Conservation (phyloP, 2,113 vertebrate species). For the Acanthochromis polyacanthus region DNA sequence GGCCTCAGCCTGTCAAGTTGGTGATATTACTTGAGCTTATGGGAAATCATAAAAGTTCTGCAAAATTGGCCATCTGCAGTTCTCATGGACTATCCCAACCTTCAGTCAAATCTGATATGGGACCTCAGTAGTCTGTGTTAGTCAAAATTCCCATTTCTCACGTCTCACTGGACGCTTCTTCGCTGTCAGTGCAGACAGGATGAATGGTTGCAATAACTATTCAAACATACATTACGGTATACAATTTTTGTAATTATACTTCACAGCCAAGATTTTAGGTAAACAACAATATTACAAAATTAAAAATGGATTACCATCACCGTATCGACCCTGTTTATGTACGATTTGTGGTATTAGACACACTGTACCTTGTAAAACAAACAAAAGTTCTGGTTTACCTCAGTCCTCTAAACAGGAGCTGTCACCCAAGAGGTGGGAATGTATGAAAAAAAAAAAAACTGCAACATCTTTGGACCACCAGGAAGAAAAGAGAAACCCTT, state of each 20-base stretch:
- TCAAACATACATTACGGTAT: not conserved
- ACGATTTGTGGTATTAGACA: no score
- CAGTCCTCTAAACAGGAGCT: no score
- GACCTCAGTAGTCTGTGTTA: not conserved
- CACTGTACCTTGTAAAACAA: no score
- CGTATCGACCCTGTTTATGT: no score
- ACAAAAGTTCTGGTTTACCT: not conserved
- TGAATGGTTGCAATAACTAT: not conserved
- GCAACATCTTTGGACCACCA: not conserved
- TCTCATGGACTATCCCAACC: no score
- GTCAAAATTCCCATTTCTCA: not conserved
- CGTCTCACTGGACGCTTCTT: not conserved
- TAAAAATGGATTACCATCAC: no score
- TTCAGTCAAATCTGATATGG: not conserved
- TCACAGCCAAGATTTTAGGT: no score
- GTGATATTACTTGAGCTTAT: not conserved
- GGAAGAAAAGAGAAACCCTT: not conserved
- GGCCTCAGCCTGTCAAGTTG: not conserved
- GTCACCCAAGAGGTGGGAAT: no score
- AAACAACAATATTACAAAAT: no score
- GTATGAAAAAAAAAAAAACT: no score
- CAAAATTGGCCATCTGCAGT: not conserved
- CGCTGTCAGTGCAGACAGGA: not conserved
- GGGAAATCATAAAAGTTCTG: constrained; percentile 15
- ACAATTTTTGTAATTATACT: no score